Evolutionary conservation across 1,140 invertebrate species (phyloP), one percentile per base, ranked within the genome.

Genomic region (Diplogasteroides magnus): DNA sequence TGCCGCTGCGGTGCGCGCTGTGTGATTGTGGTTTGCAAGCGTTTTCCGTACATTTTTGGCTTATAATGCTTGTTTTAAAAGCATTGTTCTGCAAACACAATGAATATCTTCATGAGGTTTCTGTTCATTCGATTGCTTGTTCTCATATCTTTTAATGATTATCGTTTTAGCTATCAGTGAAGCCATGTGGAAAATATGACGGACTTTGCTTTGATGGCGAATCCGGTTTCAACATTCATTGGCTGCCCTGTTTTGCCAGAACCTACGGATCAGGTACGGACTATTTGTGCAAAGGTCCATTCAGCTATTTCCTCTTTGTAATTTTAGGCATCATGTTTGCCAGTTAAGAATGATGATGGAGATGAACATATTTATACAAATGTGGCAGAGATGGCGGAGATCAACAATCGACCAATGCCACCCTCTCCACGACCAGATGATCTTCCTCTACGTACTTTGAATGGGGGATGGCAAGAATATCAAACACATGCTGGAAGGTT

Each of bases 401-500:
- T 73, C 27, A 74, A 74, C 62, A 66, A 37, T 28, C 60, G 60
- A 28, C 57, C 72, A 2, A 31, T 68, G 14, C 72, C 72, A 23
- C 72, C 72, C 13, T 56, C 68, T 27, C 74, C 74, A 0, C 60
- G 57, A 26, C 19, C 60, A 1, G 57, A 71, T 27, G 74, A 71
- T 15, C 31, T 29, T 19, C 72, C 72, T 0, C 26, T 61, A 57
- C 29, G 74, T 48, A 55, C 59, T 61, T 62, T 75, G 32, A 32
- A 69, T 2, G 71, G 74, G 27, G 74, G 74, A 26, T 75, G 74
- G 74, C 26, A 48, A 26, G 74, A 75, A 59, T 75, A 74, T 59
- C 59, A 69, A 56, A 73, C 63, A 0, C 60, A 74, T n/a, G 61
- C 61, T 32, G 73, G 73, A 14, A 60, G 74, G 37, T 74, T n/a